Conservation (phyloP, 2,888 invertebrate genomes). For the Dendrolimus houi region DNA sequence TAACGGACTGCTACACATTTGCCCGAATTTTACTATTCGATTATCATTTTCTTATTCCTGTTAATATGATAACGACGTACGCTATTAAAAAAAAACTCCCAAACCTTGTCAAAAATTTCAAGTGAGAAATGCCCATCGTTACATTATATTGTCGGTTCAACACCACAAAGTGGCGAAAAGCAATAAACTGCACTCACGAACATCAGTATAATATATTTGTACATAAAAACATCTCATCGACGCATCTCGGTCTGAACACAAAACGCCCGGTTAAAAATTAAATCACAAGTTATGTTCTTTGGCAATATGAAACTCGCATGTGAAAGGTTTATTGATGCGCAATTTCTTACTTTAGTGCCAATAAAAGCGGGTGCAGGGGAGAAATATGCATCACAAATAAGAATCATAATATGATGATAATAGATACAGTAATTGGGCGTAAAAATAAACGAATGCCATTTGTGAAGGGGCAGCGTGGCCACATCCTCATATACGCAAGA, state of each 20-base stretch:
- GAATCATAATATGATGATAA: conserved; percentile 52
- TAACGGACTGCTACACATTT: too few species aligned
- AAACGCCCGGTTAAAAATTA: conserved; percentile 51
- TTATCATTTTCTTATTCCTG: too few species aligned
- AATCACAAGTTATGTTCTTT: conserved; percentile 57
- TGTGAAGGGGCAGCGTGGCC: conserved; percentile 26
- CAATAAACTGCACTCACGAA: conserved; percentile 44
- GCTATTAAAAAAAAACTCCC: too few species aligned
- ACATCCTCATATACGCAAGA: conserved; percentile 16
- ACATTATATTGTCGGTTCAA: conserved; percentile 7
- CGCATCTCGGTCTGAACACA: conserved; percentile 43
- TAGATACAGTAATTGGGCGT: conserved; percentile 65
- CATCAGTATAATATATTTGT: conserved; percentile 46
- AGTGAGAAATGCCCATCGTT: too few species aligned
- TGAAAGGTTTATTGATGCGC: conserved; percentile 65
- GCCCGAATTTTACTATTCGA: too few species aligned
- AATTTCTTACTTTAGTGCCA: conserved; percentile 68
- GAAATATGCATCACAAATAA: conserved; percentile 57
- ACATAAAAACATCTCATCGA: conserved; percentile 59
- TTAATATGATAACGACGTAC: too few species aligned
- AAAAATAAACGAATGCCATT: conserved; percentile 43
- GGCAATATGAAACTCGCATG: conserved; percentile 50
- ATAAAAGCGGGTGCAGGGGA: conserved; percentile 53
- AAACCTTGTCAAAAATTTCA: conserved; percentile 10
- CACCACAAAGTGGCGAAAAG: conserved; percentile 45